Base-by-base conservation (phyloP, 1,140 invertebrate genomes). In the Zaprionus tsacasi region DNA sequence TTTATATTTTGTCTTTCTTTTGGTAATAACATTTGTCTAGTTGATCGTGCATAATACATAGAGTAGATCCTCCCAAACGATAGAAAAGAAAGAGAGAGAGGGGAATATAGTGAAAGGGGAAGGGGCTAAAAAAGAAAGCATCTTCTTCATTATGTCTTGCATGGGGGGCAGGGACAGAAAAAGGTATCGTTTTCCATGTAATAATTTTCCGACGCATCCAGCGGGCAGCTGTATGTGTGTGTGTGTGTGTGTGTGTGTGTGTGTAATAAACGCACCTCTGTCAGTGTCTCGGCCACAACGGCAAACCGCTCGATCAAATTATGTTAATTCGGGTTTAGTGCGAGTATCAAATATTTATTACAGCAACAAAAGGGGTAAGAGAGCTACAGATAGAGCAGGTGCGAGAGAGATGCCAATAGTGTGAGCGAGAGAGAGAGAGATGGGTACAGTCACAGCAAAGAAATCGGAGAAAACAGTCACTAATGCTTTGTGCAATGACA, bases 11-110 rank as follows among this genome's bases (percentile, higher is more conserved):
- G 63, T 40, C 40, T 58, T 36, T 40, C 65, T 72, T 83, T 78
- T 83, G 83, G 83, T 88, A 89, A 89, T 89, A 85, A 89, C 85
- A 88, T 89, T 87, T 88, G 83, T 87, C 83, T 87, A 87, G 80
- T 78, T 78, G 78, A 66, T 55, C 45, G 65, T 63, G 55, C 59
- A 79, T 87, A 87, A 77, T 77, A 67, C 79, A 68, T 10, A 89
- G 83, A 89, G 67, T 10, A 89, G 83, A 88, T 88, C 81, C 81
- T 89, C 78, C 75, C 78, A 55, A 30, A 67, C 79, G 83, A 89
- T 88, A 86, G 83, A 83, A 43, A 6, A 3, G n/a, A 15, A n/a
- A 45, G 50, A 81, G 68, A 68, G 48, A 43, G 33, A 10, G 7
- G 10, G 7, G 33, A 30, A 3, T 30, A 2, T 63, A 57, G 52